A percentile compares a stretch with the other conserved stretches of the same genome.
Evolutionary conservation across 2,888 invertebrate genomes (phyloP).

Genomic region (Drosophila subsilvestris): DNA sequence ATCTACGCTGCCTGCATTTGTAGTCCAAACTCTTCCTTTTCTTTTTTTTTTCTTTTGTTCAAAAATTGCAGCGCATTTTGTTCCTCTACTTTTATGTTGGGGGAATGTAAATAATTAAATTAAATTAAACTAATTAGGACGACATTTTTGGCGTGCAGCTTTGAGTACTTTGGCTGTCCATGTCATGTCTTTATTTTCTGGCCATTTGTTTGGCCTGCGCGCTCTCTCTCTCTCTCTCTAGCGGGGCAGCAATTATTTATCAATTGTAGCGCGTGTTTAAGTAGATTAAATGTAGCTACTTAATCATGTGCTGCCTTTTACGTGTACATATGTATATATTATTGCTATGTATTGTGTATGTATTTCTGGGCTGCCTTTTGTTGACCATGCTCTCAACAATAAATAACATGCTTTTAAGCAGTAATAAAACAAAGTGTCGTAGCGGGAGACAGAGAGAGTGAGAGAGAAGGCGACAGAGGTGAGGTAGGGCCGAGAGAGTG

Average conservation of each 20-base stretch:
- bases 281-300: constrained; percentile 57
- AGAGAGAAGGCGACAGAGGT: background rate
- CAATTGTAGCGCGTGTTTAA: constrained; percentile 57
- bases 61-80: too few species aligned
- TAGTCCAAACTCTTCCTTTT: too few species aligned
- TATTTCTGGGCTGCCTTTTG: constrained; percentile 1
- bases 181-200: too few species aligned
- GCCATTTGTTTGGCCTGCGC: too few species aligned
- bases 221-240: too few species aligned
- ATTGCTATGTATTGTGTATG: constrained; percentile 10
- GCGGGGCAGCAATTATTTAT: constrained; percentile 35
- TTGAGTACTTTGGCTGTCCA: too few species aligned
- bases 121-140: too few species aligned
- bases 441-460: background rate
- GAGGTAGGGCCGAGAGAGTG: constrained; percentile 18
- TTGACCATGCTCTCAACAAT: constrained; percentile 48
- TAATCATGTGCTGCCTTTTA: constrained; percentile 39
- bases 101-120: too few species aligned
- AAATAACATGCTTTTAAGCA: constrained; percentile 69
- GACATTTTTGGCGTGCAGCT: too few species aligned
- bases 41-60: too few species aligned
- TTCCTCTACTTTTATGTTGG: too few species aligned
- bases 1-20: too few species aligned
- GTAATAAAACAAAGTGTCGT: constrained; percentile 12
- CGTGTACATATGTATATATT: constrained; percentile 6